phyloP scores from a whole-genome alignment of 2,888 invertebrate species.

The Polia nebulosa region DNA sequence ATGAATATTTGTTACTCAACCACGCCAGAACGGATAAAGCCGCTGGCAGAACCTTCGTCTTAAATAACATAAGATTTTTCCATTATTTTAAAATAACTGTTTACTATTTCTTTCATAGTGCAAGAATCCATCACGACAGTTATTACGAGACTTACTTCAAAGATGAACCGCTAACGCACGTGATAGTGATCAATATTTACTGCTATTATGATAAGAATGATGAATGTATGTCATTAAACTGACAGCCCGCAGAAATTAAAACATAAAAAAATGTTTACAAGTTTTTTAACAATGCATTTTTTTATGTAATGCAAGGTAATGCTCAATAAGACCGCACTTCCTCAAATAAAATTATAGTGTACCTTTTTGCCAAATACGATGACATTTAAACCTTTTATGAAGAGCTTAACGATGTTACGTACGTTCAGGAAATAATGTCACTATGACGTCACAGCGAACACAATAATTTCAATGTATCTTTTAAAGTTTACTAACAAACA shows the following conservation, averaged over 20 bases:
- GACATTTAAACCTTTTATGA: slow-evolving; percentile 37
- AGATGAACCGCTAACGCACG: slow-evolving; percentile 4
- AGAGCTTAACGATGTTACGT: slow-evolving; percentile 39
- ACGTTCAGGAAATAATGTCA: slow-evolving; percentile 54
- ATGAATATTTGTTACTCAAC: too few relatives aligned
- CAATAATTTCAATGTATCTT: slow-evolving; percentile 19
- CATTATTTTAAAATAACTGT: background rate
- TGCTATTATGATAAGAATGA: slow-evolving; percentile 13
- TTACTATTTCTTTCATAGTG: background rate
- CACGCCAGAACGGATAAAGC: too few relatives aligned
- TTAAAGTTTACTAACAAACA: slow-evolving; percentile 20
- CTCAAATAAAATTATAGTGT: slow-evolving; percentile 7
- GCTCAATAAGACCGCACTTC: slow-evolving; percentile 5
- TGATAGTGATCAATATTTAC: slow-evolving; percentile 28
- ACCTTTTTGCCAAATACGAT: slow-evolving; percentile 18
- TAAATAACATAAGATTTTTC: too few relatives aligned
- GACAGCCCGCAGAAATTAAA: slow-evolving; percentile 6
- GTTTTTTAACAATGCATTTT: background rate
- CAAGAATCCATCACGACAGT: background rate
- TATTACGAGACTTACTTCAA: slow-evolving; percentile 13
- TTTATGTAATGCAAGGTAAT: background rate
- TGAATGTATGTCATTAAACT: background rate
- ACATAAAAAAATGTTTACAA: background rate
- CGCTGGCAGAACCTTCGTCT: too few relatives aligned
- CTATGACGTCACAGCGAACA: slow-evolving; percentile 43